Evolutionary conservation across 2,888 invertebrate species (phyloP), one percentile per base, ranked within the genome.

Genomic region (Pseudoips prasinana): DNA sequence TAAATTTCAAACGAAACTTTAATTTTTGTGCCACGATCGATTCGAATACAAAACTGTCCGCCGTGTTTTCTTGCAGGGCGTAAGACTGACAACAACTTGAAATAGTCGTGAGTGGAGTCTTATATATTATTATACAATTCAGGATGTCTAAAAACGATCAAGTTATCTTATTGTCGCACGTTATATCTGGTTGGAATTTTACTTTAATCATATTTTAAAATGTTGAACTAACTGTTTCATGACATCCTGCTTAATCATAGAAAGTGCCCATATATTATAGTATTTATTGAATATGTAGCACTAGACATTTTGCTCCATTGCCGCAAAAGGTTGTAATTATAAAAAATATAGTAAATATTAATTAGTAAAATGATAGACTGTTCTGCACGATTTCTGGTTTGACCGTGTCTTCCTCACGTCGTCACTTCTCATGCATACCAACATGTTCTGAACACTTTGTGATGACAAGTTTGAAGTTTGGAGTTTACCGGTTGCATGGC

Each of bases 301-400:
- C 76, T 86, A 85, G 78, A 79, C 68, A 71, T 80, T 82, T 80
- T 79, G 77, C 78, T 85, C 82, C 79, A 74, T 85, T 86, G 72
- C 78, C 75, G 80, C 81, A 76, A 83, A 84, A 72, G 88, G 87
- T 88, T 88, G 88, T 88, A 85, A 84, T 83, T 73, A 73, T 82
- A 80, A 83, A n/a, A 75, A 68, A 48, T 76, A 73, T 81, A 78
- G 64, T 65, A 81, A 74, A 73, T 77, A 80, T 73, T 72, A 73
- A 76, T 78, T 86, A 83, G 82, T 74, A 64, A 80, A 82, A 73
- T 73, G 72, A 84, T 84, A 86, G 82, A 83, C 86, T 86, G 85
- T 87, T 83, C 75, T 74, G 86, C 87, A 85, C 84, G 63, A 70
- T 73, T 73, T 78, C 73, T 76, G 69, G 67, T 74, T 78, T 71